These are phyloP conservation scores for Aphelocoma coerulescens DNA, from an alignment of 2,113 vertebrate species.

Conservation along the genomic window DNA sequence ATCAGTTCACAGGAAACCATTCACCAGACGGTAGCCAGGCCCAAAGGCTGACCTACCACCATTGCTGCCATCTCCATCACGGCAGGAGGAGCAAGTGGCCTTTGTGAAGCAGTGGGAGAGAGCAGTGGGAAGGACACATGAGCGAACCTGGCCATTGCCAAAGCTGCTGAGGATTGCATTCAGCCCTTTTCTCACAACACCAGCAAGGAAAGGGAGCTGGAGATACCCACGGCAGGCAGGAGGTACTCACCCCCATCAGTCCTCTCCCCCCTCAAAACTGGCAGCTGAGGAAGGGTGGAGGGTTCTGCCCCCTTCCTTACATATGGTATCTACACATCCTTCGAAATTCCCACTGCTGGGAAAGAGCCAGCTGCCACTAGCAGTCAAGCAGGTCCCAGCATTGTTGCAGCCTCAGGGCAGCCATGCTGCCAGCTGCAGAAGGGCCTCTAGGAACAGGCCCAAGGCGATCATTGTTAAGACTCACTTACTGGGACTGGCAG, in stretches of 20 bases:
- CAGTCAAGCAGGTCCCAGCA: too few species aligned
- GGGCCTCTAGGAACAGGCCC: background rate
- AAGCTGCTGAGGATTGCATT: background rate
- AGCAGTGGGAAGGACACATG: background rate
- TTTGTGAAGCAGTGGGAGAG: background rate
- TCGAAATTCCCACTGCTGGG: background rate
- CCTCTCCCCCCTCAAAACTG: background rate
- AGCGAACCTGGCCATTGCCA: background rate
- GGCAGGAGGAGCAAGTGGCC: background rate
- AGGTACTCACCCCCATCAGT: background rate
- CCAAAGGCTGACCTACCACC: background rate
- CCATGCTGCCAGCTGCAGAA: background rate
- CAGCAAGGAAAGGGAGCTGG: background rate
- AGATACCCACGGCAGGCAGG: background rate
- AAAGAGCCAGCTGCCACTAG: background rate
- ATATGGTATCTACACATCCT: background rate
- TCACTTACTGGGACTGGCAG: background rate
- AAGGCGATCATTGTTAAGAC: background rate
- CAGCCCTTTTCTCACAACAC: background rate
- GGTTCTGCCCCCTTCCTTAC: background rate
- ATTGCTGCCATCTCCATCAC: background rate
- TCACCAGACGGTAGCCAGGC: background rate
- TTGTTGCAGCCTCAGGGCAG: background rate
- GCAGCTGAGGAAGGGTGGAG: background rate
- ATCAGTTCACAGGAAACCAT: constrained; percentile 21